Base-by-base conservation (phyloP, 2,888 invertebrate genomes). In the Oscheius sp. region DNA sequence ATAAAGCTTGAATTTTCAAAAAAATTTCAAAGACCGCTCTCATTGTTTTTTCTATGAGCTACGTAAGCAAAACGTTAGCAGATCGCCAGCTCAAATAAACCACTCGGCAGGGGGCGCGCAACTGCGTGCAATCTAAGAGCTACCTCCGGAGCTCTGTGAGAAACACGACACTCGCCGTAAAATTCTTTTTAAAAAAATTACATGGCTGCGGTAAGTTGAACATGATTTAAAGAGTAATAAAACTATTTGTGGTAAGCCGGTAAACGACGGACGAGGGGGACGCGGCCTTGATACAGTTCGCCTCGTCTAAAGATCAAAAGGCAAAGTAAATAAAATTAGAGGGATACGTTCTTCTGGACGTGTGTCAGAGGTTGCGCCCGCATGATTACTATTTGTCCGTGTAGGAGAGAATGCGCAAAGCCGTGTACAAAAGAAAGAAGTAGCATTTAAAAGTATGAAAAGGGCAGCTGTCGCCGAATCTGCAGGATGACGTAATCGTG, bases 51-150 rank as follows among this genome's bases (percentile, higher is more conserved):
- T 35, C 35, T 35, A 35, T 35, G 3, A 59, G 61, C 61, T 61
- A 61, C 66, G 66, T 49, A 66, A 52, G 49, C 46, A 49, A 66
- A 66, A 52, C 66, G 66, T 52, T 49, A 66, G 66, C 66, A 49
- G 66, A 66, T 66, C 66, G 66, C 66, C 66, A 52, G 69, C 69
- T 69, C 69, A 69, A 69, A 69, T 69, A 69, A 69, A 69, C 69
- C 69, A 69, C 69, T 69, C 69, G 55, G 69, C 69, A 56, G 35
- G 49, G 46, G 23, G 64, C 49, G 66, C 66, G 66, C 66, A 66
- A 66, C 66, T 66, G 66, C 66, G 66, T 66, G 66, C 66, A 66
- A 66, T 66, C 66, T 66, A 66, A 66, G 66, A 66, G 66, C 49
- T 18, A 66, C n/a, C 49, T 18, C 21, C 12, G 43, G 41, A 41